Evolutionary conservation across 2,113 vertebrate genomes (phyloP).

Genomic region (Zosterops lateralis): DNA sequence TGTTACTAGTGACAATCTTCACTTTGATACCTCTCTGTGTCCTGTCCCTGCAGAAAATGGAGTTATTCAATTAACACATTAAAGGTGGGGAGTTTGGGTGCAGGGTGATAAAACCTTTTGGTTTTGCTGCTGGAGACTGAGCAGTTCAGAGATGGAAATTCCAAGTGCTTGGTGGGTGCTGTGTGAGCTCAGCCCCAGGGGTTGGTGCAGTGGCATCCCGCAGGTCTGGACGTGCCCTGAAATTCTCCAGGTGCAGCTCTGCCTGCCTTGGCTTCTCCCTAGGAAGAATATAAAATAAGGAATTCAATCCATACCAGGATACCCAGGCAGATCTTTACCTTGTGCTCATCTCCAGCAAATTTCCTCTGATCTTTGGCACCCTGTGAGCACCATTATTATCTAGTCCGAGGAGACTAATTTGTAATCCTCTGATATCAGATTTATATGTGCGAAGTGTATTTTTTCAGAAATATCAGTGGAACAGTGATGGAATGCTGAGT

Average conservation of each 20-base stretch:
- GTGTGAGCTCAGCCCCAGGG: neutral
- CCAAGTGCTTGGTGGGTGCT: neutral
- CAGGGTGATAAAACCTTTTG: too few species aligned
- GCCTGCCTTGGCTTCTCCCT: neutral
- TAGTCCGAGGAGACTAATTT: neutral
- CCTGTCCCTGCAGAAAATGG: neutral
- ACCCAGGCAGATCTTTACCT: neutral
- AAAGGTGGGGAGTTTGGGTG: neutral
- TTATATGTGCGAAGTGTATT: neutral
- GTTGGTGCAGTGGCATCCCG: fast-evolving
- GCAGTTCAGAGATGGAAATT: neutral
- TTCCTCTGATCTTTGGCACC: neutral
- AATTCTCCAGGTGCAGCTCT: neutral
- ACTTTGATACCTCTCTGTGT: too few species aligned
- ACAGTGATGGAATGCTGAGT: neutral
- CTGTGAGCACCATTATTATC: neutral
- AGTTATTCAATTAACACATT: neutral
- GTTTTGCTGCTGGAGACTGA: neutral
- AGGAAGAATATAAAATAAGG: neutral
- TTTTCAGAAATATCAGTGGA: neutral
- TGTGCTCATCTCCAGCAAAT: neutral
- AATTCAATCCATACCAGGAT: neutral
- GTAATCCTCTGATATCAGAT: neutral
- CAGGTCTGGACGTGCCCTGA: neutral
- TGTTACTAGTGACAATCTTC: fast-evolving